Conservation (phyloP, 1,140 invertebrate species). For the Dufourea novaeangliae region DNA sequence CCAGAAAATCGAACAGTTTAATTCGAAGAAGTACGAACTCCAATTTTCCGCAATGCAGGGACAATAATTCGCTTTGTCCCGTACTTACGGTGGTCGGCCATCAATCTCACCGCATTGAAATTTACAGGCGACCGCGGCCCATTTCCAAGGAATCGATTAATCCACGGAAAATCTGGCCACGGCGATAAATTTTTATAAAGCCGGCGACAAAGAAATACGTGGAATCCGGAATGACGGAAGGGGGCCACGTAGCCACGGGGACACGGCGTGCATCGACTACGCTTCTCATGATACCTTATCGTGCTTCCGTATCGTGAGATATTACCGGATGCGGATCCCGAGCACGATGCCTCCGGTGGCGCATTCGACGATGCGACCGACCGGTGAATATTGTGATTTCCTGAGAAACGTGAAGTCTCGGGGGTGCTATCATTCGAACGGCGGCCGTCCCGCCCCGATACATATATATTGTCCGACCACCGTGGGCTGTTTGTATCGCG, state of each 20-base stretch:
- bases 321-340: conserved; percentile 40
- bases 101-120: conserved; percentile 12
- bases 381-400: conserved; percentile 68
- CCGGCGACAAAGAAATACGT: conserved; percentile 44
- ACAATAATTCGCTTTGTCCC: not conserved
- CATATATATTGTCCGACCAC: conserved; percentile 51
- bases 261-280: not conserved
- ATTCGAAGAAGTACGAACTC: too few species aligned
- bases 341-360: not conserved
- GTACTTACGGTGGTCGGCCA: not conserved
- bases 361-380: conserved; percentile 1
- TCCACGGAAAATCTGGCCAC: conserved; percentile 23
- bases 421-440: conserved; percentile 64
- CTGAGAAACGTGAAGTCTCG: conserved; percentile 66
- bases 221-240: conserved; percentile 4
- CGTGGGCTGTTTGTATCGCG: conserved; percentile 52
- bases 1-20: too few species aligned
- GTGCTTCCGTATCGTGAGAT: conserved; percentile 45
- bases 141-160: conserved; percentile 27
- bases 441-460: conserved; percentile 20
- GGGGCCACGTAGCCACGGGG: not conserved
- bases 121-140: conserved; percentile 17
- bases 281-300: conserved; percentile 38
- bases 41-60: not conserved
- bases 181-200: conserved; percentile 58